Percentiles rank a stretch among this genome's conserved stretches.
Conservation (phyloP, 2,797 vertebrate species). For the Helarctos malayanus region DNA sequence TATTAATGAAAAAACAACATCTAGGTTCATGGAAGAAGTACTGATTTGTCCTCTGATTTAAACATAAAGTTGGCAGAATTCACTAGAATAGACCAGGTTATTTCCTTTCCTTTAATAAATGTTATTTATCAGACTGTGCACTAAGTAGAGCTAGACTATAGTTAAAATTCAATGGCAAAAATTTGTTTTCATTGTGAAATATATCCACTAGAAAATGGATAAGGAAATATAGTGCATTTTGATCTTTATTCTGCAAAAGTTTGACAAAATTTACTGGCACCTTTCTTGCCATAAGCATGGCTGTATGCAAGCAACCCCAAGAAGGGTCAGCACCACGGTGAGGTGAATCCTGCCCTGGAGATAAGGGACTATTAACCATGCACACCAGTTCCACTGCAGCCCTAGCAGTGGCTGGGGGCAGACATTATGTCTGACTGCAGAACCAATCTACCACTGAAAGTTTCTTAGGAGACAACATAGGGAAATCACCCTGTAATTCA, state of each 20-base stretch:
- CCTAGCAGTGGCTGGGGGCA: neutral
- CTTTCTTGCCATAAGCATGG: neutral
- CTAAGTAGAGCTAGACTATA: neutral
- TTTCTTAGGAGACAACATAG: neutral
- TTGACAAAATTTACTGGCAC: neutral
- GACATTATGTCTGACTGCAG: neutral
- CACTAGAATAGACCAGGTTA: neutral
- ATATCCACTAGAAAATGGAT: neutral
- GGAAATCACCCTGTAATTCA: neutral
- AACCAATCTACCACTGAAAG: neutral
- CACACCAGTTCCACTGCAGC: neutral
- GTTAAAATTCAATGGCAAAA: neutral
- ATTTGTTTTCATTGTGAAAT: neutral
- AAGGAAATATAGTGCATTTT: neutral
- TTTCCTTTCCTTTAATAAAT: neutral
- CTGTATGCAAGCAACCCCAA: neutral
- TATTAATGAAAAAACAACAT: neutral
- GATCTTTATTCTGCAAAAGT: neutral
- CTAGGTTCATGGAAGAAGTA: neutral
- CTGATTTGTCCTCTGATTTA: neutral
- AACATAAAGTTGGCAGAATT: conserved; percentile 11
- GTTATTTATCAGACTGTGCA: neutral
- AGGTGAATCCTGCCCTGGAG: neutral
- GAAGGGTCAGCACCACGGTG: neutral
- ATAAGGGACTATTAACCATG: neutral